Conservation (phyloP, 2,113 vertebrate species). For the Crotalus helleri region DNA sequence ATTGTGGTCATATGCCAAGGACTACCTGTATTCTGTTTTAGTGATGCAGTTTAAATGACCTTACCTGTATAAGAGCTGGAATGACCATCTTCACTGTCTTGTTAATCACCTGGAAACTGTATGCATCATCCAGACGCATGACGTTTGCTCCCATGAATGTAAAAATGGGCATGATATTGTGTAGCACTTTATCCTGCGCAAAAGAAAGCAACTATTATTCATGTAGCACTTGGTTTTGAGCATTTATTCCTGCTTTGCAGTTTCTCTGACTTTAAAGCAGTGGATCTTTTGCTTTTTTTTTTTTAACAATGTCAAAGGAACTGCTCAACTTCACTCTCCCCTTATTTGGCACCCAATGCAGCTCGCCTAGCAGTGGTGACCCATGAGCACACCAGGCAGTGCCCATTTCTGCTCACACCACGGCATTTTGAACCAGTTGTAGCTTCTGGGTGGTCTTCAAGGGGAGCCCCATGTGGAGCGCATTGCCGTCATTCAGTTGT, state of each 20-base stretch:
- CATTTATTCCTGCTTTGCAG: background rate
- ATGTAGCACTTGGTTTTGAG: conserved; percentile 27
- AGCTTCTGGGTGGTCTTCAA: background rate
- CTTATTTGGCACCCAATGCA: background rate
- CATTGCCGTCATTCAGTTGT: background rate
- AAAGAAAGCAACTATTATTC: conserved; percentile 14
- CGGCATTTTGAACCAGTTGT: background rate
- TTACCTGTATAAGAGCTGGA: conserved; percentile 89
- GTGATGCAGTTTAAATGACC: background rate
- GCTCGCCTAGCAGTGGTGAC: background rate
- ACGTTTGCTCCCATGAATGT: conserved; percentile 97
- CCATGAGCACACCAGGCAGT: background rate
- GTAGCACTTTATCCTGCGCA: conserved; percentile 92
- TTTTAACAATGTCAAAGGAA: background rate
- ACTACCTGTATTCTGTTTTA: background rate
- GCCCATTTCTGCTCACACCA: background rate
- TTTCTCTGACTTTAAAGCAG: background rate
- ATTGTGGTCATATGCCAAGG: background rate
- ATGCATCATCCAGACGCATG: conserved; percentile 91
- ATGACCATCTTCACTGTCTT: conserved; percentile 93
- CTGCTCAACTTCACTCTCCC: background rate
- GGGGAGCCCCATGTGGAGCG: background rate
- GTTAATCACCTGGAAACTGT: conserved; percentile 95
- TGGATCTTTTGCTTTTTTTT: background rate
- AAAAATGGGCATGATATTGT: conserved; percentile 99